These are phyloP conservation scores for Pangasius mekongensis DNA, from an alignment of 2,797 vertebrate species.

Conservation along the genomic window DNA sequence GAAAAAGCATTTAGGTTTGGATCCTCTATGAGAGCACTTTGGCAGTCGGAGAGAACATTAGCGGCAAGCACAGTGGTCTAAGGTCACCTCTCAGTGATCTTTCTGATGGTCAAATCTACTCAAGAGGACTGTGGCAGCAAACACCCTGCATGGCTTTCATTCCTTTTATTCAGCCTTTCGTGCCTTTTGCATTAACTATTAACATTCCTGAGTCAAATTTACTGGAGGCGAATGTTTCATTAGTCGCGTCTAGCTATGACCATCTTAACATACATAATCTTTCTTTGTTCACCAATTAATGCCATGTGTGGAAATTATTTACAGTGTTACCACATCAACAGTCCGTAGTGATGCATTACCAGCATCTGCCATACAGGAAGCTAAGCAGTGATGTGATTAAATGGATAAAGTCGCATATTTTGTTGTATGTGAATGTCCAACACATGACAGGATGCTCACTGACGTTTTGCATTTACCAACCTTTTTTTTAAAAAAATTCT, in stretches of 20 bases:
- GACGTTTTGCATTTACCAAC: not conserved
- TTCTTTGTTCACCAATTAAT: no score
- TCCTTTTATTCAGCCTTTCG: not conserved
- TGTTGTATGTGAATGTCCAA: not conserved
- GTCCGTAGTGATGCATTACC: no score
- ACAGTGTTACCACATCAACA: no score
- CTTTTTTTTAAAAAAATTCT: no score
- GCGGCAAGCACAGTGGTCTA: constrained; percentile 16
- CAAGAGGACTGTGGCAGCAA: not conserved
- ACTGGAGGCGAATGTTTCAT: no score
- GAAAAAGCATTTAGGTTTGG: constrained; percentile 15
- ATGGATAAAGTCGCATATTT: not conserved
- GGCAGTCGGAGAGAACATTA: constrained; percentile 16
- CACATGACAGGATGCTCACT: not conserved
- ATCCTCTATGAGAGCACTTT: constrained; percentile 17
- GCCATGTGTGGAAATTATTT: no score
- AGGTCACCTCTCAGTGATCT: constrained; percentile 2
- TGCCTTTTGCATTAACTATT: not conserved
- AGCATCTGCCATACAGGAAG: no score
- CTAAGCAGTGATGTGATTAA: no score
- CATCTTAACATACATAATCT: no score
- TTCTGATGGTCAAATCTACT: not conserved
- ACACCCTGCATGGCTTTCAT: constrained; percentile 1
- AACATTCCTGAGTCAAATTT: no score
- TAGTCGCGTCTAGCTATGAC: no score